These are phyloP conservation scores for Amiota communis DNA, from an alignment of 2,888 invertebrate genomes.

Conservation along the genomic window DNA sequence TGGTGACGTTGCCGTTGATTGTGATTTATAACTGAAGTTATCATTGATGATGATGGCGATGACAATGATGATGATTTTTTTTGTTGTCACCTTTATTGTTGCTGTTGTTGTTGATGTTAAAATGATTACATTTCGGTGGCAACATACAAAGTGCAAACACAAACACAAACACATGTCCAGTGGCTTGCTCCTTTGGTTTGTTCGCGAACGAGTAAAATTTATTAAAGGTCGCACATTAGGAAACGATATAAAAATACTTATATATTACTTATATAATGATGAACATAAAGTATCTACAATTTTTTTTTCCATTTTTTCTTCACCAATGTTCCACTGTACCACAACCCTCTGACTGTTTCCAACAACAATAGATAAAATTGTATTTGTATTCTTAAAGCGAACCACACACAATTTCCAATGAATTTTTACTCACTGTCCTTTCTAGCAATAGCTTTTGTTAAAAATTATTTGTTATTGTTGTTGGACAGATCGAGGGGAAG, in stretches of 20 bases:
- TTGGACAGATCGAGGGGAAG: background rate
- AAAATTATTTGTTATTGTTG: too few species aligned
- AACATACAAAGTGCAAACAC: background rate
- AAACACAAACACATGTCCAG: background rate
- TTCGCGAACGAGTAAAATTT: slow-evolving; percentile 1
- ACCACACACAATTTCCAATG: too few species aligned
- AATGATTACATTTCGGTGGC: slow-evolving; percentile 51
- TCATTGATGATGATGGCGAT: slow-evolving; percentile 34
- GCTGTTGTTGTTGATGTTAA: slow-evolving; percentile 53
- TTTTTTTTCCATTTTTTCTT: too few species aligned
- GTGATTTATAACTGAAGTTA: slow-evolving; percentile 65
- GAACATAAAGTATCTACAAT: too few species aligned
- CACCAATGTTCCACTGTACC: too few species aligned
- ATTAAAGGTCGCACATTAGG: slow-evolving; percentile 4
- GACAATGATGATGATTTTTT: slow-evolving; percentile 37
- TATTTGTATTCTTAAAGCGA: too few species aligned
- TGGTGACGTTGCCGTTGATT: slow-evolving; percentile 42
- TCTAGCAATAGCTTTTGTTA: background rate
- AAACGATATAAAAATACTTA: slow-evolving; percentile 6
- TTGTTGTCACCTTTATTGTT: slow-evolving; percentile 21
- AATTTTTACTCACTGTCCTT: background rate
- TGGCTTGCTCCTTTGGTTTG: background rate
- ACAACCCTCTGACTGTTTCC: too few species aligned
- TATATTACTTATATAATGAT: too few species aligned
- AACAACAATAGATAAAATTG: too few species aligned